Conservation (phyloP, 2,888 invertebrate species). For the Willowsia nigromaculata region DNA sequence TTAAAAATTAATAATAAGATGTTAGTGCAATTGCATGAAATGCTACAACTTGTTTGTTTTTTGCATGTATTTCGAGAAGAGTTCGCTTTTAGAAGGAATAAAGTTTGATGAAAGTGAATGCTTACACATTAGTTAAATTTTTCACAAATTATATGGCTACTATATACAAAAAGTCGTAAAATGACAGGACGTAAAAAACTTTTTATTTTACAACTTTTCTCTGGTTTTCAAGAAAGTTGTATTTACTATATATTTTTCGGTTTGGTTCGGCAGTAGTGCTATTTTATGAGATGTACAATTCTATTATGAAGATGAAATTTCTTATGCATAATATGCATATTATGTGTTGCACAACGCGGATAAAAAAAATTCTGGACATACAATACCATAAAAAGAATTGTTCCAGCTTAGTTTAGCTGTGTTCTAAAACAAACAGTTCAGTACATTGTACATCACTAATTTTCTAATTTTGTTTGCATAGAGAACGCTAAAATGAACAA, state of each 20-base stretch:
- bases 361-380: too few species aligned
- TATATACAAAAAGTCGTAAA: background rate
- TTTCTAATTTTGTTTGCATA: too few species aligned
- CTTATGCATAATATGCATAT: too few species aligned
- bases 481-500: too few species aligned
- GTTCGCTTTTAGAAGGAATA: background rate
- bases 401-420: too few species aligned
- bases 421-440: too few species aligned
- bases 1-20: background rate
- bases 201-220: constrained; percentile 48
- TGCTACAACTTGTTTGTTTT: background rate
- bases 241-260: background rate
- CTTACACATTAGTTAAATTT: background rate
- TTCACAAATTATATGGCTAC: constrained; percentile 53
- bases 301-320: too few species aligned
- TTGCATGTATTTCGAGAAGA: background rate
- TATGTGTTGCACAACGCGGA: too few species aligned
- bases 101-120: constrained; percentile 8
- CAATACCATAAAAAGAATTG: too few species aligned
- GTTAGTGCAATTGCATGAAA: background rate
- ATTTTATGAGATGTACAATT: too few species aligned
- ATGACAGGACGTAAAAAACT: constrained; percentile 44
- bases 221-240: background rate
- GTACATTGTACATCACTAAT: too few species aligned
- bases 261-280: too few species aligned